phyloP scores from a whole-genome alignment of 2,797 vertebrate genomes.

The Amphiprion clarkii region DNA sequence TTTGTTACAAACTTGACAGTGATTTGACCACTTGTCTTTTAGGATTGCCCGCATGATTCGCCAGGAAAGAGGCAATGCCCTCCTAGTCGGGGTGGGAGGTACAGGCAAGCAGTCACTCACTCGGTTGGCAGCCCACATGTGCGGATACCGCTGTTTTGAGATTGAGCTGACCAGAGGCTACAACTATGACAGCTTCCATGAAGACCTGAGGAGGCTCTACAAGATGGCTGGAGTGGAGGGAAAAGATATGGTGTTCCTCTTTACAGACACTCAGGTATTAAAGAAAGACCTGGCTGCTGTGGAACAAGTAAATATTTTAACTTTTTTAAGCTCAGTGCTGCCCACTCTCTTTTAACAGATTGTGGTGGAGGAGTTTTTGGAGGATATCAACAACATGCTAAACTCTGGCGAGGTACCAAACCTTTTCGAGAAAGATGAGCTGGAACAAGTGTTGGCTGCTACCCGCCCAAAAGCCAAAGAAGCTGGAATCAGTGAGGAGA shows the following conservation, averaged over 20 bases:
- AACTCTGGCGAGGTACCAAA: slow-evolving; percentile 90
- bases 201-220: slow-evolving; percentile 91
- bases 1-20: slow-evolving; percentile 4
- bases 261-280: slow-evolving; percentile 91
- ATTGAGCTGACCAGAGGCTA: slow-evolving; percentile 91
- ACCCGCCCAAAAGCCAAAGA: slow-evolving; percentile 89
- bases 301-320: background rate
- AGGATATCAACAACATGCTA: slow-evolving; percentile 92
- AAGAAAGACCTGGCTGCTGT: background rate
- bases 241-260: slow-evolving; percentile 92
- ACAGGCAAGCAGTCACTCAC: slow-evolving; percentile 93
- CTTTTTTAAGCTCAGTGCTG: background rate
- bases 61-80: slow-evolving; percentile 91
- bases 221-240: slow-evolving; percentile 90
- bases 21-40: background rate
- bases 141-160: slow-evolving; percentile 90
- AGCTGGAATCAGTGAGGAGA: slow-evolving; percentile 87
- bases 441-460: slow-evolving; percentile 87
- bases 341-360: slow-evolving; percentile 72
- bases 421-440: slow-evolving; percentile 90
- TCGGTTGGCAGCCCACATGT: slow-evolving; percentile 89
- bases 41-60: slow-evolving; percentile 93
- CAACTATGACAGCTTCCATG: slow-evolving; percentile 91
- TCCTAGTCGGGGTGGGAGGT: slow-evolving; percentile 92
- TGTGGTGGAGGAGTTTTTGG: slow-evolving; percentile 88